Evolutionary conservation across 92 coral and sea anemone genomes (phyloP).

Genomic region (Phenganax stokvisi): DNA sequence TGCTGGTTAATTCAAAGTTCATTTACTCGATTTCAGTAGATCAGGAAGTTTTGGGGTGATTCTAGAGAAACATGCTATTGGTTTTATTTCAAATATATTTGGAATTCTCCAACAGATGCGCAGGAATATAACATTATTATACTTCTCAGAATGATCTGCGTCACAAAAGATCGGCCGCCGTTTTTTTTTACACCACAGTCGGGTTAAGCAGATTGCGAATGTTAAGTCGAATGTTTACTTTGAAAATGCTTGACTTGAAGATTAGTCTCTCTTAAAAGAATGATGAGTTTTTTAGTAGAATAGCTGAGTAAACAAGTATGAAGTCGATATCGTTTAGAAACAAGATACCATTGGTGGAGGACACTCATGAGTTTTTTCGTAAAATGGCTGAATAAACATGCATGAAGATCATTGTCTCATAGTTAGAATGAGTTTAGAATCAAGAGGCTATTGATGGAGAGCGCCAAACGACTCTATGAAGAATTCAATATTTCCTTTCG

Average conservation of each 20-base stretch:
- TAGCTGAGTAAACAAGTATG: not conserved
- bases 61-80: no score
- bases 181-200: not conserved
- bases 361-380: not conserved
- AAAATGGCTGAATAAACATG: not conserved
- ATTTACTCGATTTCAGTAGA: no score
- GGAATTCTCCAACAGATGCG: no score
- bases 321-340: not conserved
- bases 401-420: not conserved
- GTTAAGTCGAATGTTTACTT: slow-evolving; percentile 7
- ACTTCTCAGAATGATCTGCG: no score
- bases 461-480: no score
- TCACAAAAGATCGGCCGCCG: no score
- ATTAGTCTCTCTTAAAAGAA: not conserved
- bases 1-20: no score
- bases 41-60: no score
- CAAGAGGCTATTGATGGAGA: not conserved
- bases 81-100: no score
- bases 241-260: slow-evolving; percentile 4
- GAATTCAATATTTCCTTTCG: no score
- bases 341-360: not conserved
- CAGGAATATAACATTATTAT: no score
- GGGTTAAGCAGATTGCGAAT: not conserved
- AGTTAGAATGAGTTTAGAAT: no score
- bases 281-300: not conserved